These are phyloP conservation scores for Leptestheria dahalacensis DNA, from an alignment of 1,140 invertebrate species.

Conservation along the genomic window DNA sequence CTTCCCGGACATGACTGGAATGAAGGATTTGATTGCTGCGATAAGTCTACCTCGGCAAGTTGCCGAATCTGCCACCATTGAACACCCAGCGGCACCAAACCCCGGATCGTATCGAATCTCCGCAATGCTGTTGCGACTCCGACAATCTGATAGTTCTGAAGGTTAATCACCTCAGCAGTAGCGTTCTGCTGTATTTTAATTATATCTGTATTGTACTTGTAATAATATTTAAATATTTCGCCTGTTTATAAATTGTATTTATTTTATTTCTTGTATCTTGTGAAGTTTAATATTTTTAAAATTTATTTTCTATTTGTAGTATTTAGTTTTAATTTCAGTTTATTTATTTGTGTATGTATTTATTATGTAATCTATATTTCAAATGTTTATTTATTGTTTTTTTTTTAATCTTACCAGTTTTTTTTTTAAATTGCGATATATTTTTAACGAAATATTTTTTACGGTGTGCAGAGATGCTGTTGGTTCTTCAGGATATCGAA, in stretches of 20 bases:
- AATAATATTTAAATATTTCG: too few species aligned
- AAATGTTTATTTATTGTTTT: too few species aligned
- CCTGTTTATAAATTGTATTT: too few species aligned
- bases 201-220: too few species aligned
- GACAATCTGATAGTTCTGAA: conserved; percentile 8
- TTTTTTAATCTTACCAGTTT: too few species aligned
- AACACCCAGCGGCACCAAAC: neutral
- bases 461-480: neutral
- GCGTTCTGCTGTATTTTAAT: too few species aligned
- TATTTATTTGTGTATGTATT: too few species aligned
- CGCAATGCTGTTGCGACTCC: neutral
- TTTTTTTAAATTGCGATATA: too few species aligned
- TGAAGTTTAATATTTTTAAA: conserved; percentile 1
- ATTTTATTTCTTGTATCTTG: neutral
- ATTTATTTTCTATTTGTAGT: too few species aligned
- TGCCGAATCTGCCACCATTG: neutral
- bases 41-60: neutral
- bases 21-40: conserved; percentile 2
- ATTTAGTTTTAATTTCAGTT: too few species aligned
- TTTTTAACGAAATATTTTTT: conserved; percentile 27
- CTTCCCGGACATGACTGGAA: conserved; percentile 4
- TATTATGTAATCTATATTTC: too few species aligned
- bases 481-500: conserved; percentile 9
- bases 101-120: neutral
- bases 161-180: too few species aligned